Evolutionary conservation across 2,113 vertebrate genomes (phyloP).

Genomic region (Scatophagus argus): DNA sequence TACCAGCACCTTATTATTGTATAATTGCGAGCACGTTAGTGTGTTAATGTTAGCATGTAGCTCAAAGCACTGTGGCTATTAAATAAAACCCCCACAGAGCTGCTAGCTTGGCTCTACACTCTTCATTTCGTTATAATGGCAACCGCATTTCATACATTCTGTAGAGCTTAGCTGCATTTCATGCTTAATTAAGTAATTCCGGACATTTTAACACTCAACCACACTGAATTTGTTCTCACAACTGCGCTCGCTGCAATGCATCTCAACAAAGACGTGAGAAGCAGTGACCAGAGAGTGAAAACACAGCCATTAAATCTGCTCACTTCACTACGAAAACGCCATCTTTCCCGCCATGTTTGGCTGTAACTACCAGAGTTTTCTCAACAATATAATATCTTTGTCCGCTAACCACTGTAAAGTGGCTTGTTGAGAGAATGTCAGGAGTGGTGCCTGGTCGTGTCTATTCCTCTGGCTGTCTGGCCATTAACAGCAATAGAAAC

Average conservation of each 20-base stretch:
- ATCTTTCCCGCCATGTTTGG: constrained; percentile 26
- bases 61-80: neutral
- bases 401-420: constrained; percentile 60
- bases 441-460: constrained; percentile 57
- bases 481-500: constrained; percentile 73
- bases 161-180: neutral
- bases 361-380: constrained; percentile 48
- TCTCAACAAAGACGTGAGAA: constrained; percentile 19
- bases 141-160: neutral
- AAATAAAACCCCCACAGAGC: neutral
- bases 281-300: constrained; percentile 19
- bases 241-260: neutral
- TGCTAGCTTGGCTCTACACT: neutral
- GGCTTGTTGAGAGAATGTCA: constrained; percentile 62
- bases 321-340: constrained; percentile 31
- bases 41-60: neutral
- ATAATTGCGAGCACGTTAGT: neutral
- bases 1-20: neutral
- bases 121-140: neutral
- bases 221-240: neutral
- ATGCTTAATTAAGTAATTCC: neutral
- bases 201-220: neutral
- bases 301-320: constrained; percentile 20
- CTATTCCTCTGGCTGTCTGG: constrained; percentile 51
- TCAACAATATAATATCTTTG: constrained; percentile 48